phyloP scores from a whole-genome alignment of 2,888 invertebrate genomes.

The Odontothrips loti region DNA sequence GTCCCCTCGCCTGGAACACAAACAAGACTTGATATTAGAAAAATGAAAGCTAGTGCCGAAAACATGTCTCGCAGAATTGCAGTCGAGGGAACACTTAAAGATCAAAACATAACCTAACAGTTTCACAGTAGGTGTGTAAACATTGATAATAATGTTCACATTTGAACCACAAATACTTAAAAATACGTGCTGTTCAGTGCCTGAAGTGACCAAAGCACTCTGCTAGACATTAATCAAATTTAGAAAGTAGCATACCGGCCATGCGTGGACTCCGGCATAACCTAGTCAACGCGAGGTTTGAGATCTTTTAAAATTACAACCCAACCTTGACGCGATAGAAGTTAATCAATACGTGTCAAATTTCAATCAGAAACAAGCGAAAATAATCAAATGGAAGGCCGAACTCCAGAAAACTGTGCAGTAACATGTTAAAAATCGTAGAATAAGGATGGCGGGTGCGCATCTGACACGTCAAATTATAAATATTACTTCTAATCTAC shows the following conservation, averaged over 20 bases:
- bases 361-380: not conserved
- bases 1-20: constrained; percentile 84
- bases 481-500: not conserved
- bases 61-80: not conserved
- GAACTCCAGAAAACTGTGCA: not conserved
- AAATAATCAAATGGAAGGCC: not conserved
- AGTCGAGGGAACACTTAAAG: not conserved
- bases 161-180: not conserved
- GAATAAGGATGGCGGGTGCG: not conserved
- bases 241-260: not conserved
- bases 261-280: not conserved
- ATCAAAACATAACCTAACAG: constrained; percentile 12
- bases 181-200: not conserved
- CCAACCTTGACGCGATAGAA: not conserved
- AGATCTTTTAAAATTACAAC: not conserved
- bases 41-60: not conserved
- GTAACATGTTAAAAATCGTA: not conserved
- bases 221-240: too few relatives aligned
- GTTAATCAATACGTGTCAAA: not conserved
- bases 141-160: not conserved
- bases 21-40: constrained; percentile 34
- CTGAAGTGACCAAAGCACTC: too few relatives aligned
- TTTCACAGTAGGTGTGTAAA: not conserved
- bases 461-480: not conserved
- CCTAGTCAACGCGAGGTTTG: not conserved